These are phyloP conservation scores for Labeo catla DNA, from an alignment of 2,113 vertebrate species.

Conservation along the genomic window DNA sequence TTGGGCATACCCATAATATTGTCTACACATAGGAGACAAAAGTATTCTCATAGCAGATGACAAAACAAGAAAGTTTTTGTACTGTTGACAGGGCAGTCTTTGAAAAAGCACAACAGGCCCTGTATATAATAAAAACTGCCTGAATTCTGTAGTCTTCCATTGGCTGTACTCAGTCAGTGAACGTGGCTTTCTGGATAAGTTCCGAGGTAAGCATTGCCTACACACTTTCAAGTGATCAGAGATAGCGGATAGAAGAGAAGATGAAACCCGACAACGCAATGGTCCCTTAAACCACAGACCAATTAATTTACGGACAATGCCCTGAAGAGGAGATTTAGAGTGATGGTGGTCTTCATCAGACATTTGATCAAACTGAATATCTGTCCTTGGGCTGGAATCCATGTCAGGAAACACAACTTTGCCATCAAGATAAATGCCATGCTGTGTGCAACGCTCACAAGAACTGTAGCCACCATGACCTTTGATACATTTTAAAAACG, in stretches of 20 bases:
- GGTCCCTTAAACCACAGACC: not conserved
- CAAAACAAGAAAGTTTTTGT: constrained; percentile 50
- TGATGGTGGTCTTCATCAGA: not conserved
- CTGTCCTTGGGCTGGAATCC: not conserved
- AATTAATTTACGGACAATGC: not conserved
- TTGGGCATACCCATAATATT: constrained; percentile 24
- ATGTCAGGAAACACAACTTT: constrained; percentile 4
- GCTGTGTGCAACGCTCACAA: not conserved
- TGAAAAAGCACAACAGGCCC: constrained; percentile 38
- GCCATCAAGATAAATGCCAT: too few species aligned
- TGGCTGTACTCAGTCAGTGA: not conserved
- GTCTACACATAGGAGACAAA: constrained; percentile 21
- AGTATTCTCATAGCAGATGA: constrained; percentile 47
- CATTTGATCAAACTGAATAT: not conserved
- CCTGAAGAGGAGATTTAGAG: not conserved
- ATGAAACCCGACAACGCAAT: not conserved
- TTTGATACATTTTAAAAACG: constrained; percentile 3
- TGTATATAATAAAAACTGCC: not conserved
- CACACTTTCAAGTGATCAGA: not conserved
- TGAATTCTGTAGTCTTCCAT: not conserved
- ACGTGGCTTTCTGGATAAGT: not conserved
- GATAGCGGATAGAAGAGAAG: not conserved
- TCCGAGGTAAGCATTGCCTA: not conserved
- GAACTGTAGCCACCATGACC: constrained; percentile 8
- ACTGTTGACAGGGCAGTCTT: constrained; percentile 28